A percentile compares a stretch with the other conserved stretches of the same genome.
These are phyloP conservation scores for Agonopterix subpropinquella DNA, from an alignment of 2,888 invertebrate species.

Conservation along the genomic window DNA sequence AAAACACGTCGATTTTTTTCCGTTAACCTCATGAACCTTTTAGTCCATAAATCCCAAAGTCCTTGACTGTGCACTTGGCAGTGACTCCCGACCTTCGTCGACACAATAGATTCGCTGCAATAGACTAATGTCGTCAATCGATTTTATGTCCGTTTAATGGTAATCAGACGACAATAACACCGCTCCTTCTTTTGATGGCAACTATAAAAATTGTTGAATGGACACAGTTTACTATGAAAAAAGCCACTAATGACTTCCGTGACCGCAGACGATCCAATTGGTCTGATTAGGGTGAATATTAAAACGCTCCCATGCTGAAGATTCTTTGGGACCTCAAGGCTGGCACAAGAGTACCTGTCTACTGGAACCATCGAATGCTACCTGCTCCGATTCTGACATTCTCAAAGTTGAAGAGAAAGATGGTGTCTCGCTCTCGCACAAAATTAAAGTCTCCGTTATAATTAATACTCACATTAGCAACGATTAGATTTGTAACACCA, in stretches of 20 bases:
- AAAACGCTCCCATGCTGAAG: too few relatives aligned
- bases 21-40: too few relatives aligned
- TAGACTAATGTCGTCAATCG: slow-evolving; percentile 44
- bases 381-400: too few relatives aligned
- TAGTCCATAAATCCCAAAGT: neutral
- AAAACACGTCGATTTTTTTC: too few relatives aligned
- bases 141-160: slow-evolving; percentile 59
- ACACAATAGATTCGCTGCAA: slow-evolving; percentile 47
- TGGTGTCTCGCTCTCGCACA: too few relatives aligned
- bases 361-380: too few relatives aligned
- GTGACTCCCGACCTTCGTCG: slow-evolving; percentile 45
- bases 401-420: too few relatives aligned
- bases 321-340: too few relatives aligned
- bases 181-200: slow-evolving; percentile 46
- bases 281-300: neutral
- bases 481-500: too few relatives aligned
- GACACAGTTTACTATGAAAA: slow-evolving; percentile 26
- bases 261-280: slow-evolving; percentile 20
- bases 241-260: slow-evolving; percentile 53
- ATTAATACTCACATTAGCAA: too few relatives aligned
- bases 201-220: slow-evolving; percentile 36
- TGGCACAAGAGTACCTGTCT: too few relatives aligned
- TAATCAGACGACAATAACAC: slow-evolving; percentile 46
- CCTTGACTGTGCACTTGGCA: slow-evolving; percentile 48
- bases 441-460: too few relatives aligned